Base-by-base conservation (phyloP, 1,140 invertebrate genomes). In the Acromyrmex charruanus region DNA sequence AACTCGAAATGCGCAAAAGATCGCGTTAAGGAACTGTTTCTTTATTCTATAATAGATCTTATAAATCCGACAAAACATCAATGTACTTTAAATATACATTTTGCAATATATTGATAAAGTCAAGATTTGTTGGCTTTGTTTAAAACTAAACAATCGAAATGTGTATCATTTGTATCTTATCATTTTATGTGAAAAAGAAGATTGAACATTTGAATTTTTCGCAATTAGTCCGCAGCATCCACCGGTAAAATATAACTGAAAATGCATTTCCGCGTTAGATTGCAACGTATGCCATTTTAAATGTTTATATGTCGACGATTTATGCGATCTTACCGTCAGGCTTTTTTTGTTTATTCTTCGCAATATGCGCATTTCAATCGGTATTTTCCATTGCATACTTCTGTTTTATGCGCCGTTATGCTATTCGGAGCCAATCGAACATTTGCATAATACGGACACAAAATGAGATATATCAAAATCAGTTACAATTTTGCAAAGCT, bases 281-380 rank as follows among this genome's bases (percentile, higher is more conserved):
- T 65, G 44, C 28, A 53, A 53, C 28, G 12, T 25, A n/a, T 35
- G 44, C 49, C 49, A 44, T 44, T 80, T 39, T 14, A 69, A 69
- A 21, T 44, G 63, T 21, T 79, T 53, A 25, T n/a, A 49, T 21
- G 3, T 18, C 5, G 16, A n/a, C 25, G 14, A 69, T 55, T 58
- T 55, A 55, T 25, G 49, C 31, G 31, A 69, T 80, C 77, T 69
- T 55, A 80, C 69, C 53, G 51, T 16, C 21, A 55, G 9, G 12
- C 39, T 16, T 68, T 79, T 68, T 31, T 25, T 58, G 25, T 53
- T 44, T 44, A 61, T 35, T 25, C 2, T 35, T 12, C 39, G 12
- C 25, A 6, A 66, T 77, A 61, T 66, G 39, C 28, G 28, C 49
- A 68, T 80, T 68, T 59, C n/a, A 66, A 66, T 35, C 44, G 16